A percentile compares a stretch with the other conserved stretches of the same genome.
These are phyloP conservation scores for Melanostoma mellinum DNA, from an alignment of 2,888 invertebrate species.

Conservation along the genomic window DNA sequence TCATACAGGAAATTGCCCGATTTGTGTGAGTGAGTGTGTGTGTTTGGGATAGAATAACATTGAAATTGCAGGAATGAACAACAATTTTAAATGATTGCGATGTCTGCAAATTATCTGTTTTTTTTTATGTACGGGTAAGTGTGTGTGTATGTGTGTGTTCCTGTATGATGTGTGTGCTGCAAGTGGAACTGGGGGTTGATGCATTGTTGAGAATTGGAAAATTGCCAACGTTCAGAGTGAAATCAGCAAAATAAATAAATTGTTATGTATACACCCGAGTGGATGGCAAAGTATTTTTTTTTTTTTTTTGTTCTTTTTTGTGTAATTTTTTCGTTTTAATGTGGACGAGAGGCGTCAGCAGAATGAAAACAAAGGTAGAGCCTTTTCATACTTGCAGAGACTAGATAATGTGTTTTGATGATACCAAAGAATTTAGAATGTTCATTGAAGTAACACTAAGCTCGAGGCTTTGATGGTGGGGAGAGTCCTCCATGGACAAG, in stretches of 20 bases:
- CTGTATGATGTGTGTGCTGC: slow-evolving; percentile 27
- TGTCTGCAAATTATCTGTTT: slow-evolving; percentile 52
- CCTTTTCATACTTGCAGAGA: slow-evolving; percentile 15
- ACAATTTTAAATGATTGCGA: slow-evolving; percentile 57
- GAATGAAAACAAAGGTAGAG: slow-evolving; percentile 23
- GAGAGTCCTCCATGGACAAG: slow-evolving; percentile 3
- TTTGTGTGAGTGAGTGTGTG: slow-evolving; percentile 4
- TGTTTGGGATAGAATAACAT: not conserved
- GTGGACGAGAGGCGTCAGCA: not conserved
- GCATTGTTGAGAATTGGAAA: slow-evolving; percentile 69
- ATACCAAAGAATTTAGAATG: slow-evolving; percentile 22
- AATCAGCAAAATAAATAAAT: slow-evolving; percentile 67
- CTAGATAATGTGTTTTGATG: slow-evolving; percentile 38
- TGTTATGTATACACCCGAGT: slow-evolving; percentile 48
- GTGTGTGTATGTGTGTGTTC: not conserved
- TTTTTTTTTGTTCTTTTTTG: not conserved
- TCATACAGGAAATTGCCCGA: slow-evolving; percentile 42
- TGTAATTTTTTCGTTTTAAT: slow-evolving; percentile 9
- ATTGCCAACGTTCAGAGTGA: slow-evolving; percentile 66
- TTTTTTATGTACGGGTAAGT: not conserved
- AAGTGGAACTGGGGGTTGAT: slow-evolving; percentile 7
- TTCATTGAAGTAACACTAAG: slow-evolving; percentile 20
- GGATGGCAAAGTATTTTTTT: slow-evolving; percentile 32
- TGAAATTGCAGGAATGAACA: slow-evolving; percentile 41
- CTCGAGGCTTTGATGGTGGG: not conserved